phyloP scores from a whole-genome alignment of 2,888 invertebrate species.

The Ditylenchus weischeri region DNA sequence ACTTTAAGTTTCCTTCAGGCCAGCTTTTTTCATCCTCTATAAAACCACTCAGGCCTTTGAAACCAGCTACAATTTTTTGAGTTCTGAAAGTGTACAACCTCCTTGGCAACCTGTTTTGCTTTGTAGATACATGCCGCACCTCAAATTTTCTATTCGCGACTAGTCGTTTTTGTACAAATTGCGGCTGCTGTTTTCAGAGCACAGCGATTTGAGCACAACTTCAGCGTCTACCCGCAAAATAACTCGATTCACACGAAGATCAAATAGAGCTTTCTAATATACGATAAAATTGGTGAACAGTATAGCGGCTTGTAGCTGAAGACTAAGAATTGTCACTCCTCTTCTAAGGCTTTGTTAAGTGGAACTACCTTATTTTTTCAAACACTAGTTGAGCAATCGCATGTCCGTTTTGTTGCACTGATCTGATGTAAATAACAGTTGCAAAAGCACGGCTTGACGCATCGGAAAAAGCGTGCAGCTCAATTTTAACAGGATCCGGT shows the following conservation, averaged over 20 bases:
- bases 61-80: slow-evolving; percentile 27
- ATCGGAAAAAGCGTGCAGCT: too few species aligned
- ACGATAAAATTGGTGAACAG: background rate
- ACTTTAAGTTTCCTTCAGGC: slow-evolving; percentile 4
- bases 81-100: slow-evolving; percentile 24
- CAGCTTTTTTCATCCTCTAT: background rate
- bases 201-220: slow-evolving; percentile 21
- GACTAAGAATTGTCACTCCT: background rate
- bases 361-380: background rate
- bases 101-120: slow-evolving; percentile 48
- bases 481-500: too few species aligned
- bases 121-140: slow-evolving; percentile 37
- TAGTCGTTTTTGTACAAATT: slow-evolving; percentile 27
- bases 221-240: slow-evolving; percentile 30
- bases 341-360: slow-evolving; percentile 11
- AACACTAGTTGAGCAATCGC: too few species aligned
- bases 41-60: slow-evolving; percentile 31
- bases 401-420: too few species aligned
- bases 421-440: too few species aligned
- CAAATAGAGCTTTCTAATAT: background rate
- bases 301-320: slow-evolving; percentile 8
- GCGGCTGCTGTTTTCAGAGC: background rate
- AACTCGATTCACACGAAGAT: background rate
- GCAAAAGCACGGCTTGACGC: too few species aligned
- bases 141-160: slow-evolving; percentile 13